phyloP scores from a whole-genome alignment of 92 coral and sea anemone species.

The Plumapathes pennacea region DNA sequence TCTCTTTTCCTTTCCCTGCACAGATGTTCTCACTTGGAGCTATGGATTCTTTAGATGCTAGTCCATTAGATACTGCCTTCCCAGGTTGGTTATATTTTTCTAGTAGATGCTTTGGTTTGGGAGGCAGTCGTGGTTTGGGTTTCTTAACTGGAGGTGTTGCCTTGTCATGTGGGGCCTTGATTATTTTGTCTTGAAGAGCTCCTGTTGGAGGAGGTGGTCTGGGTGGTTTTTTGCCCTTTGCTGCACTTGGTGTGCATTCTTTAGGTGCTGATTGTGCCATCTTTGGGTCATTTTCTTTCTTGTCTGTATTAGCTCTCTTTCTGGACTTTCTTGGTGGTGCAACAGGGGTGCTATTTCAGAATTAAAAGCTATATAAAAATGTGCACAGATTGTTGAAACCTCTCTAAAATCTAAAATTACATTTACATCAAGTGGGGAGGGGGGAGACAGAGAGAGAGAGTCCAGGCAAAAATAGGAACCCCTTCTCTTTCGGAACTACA shows the following conservation, averaged over 20 bases:
- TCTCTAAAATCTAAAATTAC: too few relatives aligned
- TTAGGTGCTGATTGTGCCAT: too few relatives aligned
- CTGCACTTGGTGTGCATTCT: neutral
- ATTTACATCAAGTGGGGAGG: too few relatives aligned
- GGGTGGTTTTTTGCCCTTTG: conserved; percentile 8
- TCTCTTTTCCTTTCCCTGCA: too few relatives aligned
- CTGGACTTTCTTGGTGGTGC: conserved; percentile 31
- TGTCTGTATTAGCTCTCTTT: neutral
- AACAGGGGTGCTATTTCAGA: conserved; percentile 14
- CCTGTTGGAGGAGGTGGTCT: conserved; percentile 12
- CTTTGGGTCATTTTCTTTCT: conserved; percentile 9
- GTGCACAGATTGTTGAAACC: neutral
- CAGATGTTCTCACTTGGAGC: too few relatives aligned
- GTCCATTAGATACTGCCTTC: neutral
- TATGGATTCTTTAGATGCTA: neutral
- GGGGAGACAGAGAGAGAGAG: too few relatives aligned
- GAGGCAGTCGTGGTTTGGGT: too few relatives aligned
- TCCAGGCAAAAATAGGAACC: too few relatives aligned
- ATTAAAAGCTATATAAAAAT: neutral
- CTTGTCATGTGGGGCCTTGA: neutral
- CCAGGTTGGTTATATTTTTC: neutral
- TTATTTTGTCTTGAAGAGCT: neutral
- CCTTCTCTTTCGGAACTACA: too few relatives aligned
- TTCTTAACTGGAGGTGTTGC: too few relatives aligned
- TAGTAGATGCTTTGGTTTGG: too few relatives aligned